phyloP scores from a whole-genome alignment of 1,140 invertebrate species.

The Drosophila pseudoananassae region DNA sequence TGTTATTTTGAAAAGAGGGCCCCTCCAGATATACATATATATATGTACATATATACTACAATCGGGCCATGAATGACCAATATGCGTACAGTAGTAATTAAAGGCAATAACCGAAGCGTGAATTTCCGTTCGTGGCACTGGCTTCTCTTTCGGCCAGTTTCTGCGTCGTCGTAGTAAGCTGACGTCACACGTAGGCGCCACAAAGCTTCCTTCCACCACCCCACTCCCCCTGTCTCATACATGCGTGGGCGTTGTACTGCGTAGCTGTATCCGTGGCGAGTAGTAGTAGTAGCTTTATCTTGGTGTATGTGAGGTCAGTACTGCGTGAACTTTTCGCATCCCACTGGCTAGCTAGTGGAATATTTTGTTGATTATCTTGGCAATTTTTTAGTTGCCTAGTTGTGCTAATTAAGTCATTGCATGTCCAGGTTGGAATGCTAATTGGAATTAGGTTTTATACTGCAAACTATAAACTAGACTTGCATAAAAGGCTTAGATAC shows the following conservation, averaged over 20 bases:
- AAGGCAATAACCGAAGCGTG: slow-evolving; percentile 79
- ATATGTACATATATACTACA: slow-evolving; percentile 40
- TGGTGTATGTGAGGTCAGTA: slow-evolving; percentile 54
- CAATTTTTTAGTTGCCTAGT: slow-evolving; percentile 12
- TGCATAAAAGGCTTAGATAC: too few relatives aligned
- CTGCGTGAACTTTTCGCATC: slow-evolving; percentile 64
- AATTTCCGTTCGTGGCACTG: slow-evolving; percentile 66
- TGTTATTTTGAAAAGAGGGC: slow-evolving; percentile 59
- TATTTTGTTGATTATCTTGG: slow-evolving; percentile 19
- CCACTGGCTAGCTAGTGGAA: slow-evolving; percentile 20
- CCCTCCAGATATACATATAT: not conserved
- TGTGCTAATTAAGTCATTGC: slow-evolving; percentile 43
- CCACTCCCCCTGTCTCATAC: slow-evolving; percentile 4
- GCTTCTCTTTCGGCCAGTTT: slow-evolving; percentile 48
- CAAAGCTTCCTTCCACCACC: slow-evolving; percentile 38
- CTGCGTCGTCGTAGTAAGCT: slow-evolving; percentile 68
- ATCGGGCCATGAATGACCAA: slow-evolving; percentile 70
- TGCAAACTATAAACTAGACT: slow-evolving; percentile 8
- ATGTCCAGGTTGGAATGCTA: slow-evolving; percentile 11
- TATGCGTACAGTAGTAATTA: slow-evolving; percentile 74
- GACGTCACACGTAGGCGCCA: slow-evolving; percentile 70
- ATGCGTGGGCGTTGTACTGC: slow-evolving; percentile 67
- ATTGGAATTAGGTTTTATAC: too few relatives aligned
- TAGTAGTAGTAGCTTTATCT: slow-evolving; percentile 3
- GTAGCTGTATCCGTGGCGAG: slow-evolving; percentile 6